These are phyloP conservation scores for Channa maculata DNA, from an alignment of 2,113 vertebrate species.

Conservation along the genomic window DNA sequence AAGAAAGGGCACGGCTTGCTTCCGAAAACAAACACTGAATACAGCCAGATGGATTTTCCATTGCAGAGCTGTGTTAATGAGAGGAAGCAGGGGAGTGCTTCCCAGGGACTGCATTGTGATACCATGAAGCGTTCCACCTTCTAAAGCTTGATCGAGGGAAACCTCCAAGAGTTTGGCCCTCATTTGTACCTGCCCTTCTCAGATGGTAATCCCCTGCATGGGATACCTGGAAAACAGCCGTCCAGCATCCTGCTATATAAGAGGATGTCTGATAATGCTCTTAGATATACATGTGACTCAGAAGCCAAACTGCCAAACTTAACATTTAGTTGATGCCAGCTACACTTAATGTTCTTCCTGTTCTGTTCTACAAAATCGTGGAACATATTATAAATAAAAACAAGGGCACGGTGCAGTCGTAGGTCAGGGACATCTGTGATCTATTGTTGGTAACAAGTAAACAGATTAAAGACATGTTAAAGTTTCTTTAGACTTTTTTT, in stretches of 20 bases:
- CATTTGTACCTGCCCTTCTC: conserved; percentile 49
- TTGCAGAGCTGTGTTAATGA: conserved; percentile 79
- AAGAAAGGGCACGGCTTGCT: conserved; percentile 76
- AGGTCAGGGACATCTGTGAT: conserved; percentile 53
- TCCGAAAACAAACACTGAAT: conserved; percentile 81
- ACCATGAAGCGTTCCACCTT: conserved; percentile 54
- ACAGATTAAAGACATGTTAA: conserved; percentile 32
- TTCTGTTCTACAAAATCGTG: conserved; percentile 59
- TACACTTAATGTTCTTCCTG: conserved; percentile 70
- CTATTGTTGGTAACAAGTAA: conserved; percentile 53
- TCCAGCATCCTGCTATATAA: conserved; percentile 45
- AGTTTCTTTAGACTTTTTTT: conserved; percentile 14
- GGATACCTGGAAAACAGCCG: conserved; percentile 66
- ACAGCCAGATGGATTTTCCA: conserved; percentile 82
- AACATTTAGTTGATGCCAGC: conserved; percentile 64
- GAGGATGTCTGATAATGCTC: conserved; percentile 73
- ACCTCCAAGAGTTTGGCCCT: conserved; percentile 66
- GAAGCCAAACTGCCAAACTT: conserved; percentile 60
- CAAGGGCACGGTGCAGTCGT: conserved; percentile 44
- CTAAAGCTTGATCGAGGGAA: conserved; percentile 66
- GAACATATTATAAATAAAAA: conserved; percentile 67
- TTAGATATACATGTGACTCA: conserved; percentile 58
- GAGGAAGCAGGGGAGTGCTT: conserved; percentile 81
- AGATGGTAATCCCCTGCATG: conserved; percentile 63
- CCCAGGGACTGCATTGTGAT: conserved; percentile 83